These are phyloP conservation scores for Porites divaricata DNA, from an alignment of 92 coral and sea anemone genomes.

Conservation along the genomic window DNA sequence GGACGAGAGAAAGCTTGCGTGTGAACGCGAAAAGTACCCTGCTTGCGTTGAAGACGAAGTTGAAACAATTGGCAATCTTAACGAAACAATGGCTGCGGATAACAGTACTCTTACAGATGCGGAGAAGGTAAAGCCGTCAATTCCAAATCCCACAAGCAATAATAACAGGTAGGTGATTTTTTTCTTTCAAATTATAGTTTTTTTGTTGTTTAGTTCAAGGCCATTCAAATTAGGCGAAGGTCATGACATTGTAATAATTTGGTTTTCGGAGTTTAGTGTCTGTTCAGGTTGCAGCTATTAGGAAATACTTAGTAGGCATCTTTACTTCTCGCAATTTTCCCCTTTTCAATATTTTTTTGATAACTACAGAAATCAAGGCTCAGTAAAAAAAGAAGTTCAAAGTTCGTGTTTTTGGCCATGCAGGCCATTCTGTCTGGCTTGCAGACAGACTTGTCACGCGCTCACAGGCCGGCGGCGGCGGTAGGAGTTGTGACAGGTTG, in stretches of 20 bases:
- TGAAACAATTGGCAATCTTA: slow-evolving; percentile 14
- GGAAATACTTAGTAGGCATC: neutral
- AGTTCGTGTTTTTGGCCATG: slow-evolving; percentile 12
- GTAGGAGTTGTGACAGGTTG: slow-evolving; percentile 19
- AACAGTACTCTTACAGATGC: neutral
- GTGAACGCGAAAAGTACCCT: slow-evolving; percentile 6
- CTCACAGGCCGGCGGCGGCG: neutral
- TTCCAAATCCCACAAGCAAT: neutral
- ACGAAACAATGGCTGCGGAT: neutral
- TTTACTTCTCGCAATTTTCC: neutral
- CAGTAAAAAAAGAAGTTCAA: slow-evolving; percentile 11
- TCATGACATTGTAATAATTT: slow-evolving; percentile 17
- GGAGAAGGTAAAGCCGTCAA: neutral
- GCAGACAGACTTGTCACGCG: slow-evolving; percentile 47
- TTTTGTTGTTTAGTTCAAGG: neutral
- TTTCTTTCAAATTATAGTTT: neutral
- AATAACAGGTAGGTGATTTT: slow-evolving; percentile 30
- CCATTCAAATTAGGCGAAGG: slow-evolving; percentile 46
- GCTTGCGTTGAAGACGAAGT: slow-evolving; percentile 4
- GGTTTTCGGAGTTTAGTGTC: neutral
- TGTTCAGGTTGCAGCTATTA: slow-evolving; percentile 8
- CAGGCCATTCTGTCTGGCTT: slow-evolving; percentile 11
- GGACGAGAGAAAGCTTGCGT: slow-evolving; percentile 22
- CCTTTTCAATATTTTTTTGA: neutral
- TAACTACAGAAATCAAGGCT: neutral